Evolutionary conservation across 2,888 invertebrate genomes (phyloP), one percentile per base, ranked within the genome.

Genomic region (Mystacides longicornis): DNA sequence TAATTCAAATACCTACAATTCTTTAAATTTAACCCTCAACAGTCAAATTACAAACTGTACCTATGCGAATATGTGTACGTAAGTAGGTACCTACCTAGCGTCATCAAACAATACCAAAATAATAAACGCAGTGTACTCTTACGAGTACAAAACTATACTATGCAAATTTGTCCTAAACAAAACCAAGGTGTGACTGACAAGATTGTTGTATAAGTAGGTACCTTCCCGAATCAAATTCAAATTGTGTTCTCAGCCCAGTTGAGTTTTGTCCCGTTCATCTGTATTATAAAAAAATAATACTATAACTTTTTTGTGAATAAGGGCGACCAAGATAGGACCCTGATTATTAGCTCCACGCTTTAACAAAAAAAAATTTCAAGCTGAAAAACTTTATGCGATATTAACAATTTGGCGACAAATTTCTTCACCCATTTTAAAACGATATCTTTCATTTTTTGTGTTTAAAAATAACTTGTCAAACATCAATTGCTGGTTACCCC

Each of bases 171-270:
- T 23, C 43, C 56, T 51, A 60, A 60, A 60, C 60, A 60, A 60
- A 60, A 52, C 56, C 56, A 52, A 60, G 60, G 60, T 60, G 60
- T 60, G 60, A 60, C 60, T 60, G 60, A 60, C 58, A 57, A 60
- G 60, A 60, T 60, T 60, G 51, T 27, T 37, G 37, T 37, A 16
- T 37, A n/a, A n/a, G 37, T 37, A 7, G 37, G 37, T 37, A 37
- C 37, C 37, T n/a, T 37, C 3, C 37, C n/a, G 14, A 37, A 37
- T 37, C 11, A 27, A 7, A 7, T 7, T 27, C 14, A 3, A 4
- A 3, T 37, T 16, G 14, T 37, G 37, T 14, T n/a, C 16, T 4
- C 47, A 53, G 20, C 20, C 53, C 48, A 53, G 53, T 53, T 16
- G 27, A 53, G n/a, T n/a, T 53, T 48, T 46, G n/a, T 5, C 21